phyloP scores from a whole-genome alignment of 2,797 vertebrate species.

The Lepus oiostolus region DNA sequence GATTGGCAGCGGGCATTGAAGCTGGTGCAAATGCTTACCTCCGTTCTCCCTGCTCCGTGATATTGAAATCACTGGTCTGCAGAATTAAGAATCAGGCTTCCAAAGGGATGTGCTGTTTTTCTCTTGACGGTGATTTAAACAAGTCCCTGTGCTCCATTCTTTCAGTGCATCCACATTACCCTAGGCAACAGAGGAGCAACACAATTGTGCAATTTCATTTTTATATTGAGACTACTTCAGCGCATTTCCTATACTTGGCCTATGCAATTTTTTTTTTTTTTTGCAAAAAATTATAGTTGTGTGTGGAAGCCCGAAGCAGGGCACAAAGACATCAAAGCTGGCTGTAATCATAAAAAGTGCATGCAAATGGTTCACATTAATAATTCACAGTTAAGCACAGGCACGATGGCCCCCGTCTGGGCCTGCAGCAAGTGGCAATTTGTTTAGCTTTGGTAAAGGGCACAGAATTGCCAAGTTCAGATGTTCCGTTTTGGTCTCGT shows the following conservation, averaged over 20 bases:
- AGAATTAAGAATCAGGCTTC: constrained; percentile 83
- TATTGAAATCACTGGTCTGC: constrained; percentile 85
- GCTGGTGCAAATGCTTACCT: constrained; percentile 85
- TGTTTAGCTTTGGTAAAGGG: constrained; percentile 74
- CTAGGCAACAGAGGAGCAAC: constrained; percentile 63
- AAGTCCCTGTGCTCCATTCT: constrained; percentile 72
- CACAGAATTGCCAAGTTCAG: constrained; percentile 40
- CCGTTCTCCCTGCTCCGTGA: constrained; percentile 85
- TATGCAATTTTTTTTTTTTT: constrained; percentile 18
- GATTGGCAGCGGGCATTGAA: constrained; percentile 87
- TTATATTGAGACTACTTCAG: constrained; percentile 70
- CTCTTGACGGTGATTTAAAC: constrained; percentile 81
- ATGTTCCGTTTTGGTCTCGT: constrained; percentile 55
- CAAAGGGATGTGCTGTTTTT: constrained; percentile 76
- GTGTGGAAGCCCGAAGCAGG: constrained; percentile 63
- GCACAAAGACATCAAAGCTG: constrained; percentile 65
- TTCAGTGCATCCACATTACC: constrained; percentile 63
- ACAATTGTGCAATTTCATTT: constrained; percentile 74
- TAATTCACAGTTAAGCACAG: constrained; percentile 71
- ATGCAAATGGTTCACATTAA: constrained; percentile 66
- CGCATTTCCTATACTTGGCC: constrained; percentile 40
- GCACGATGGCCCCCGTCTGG: neutral
- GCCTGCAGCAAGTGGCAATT: constrained; percentile 63
- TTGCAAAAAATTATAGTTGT: constrained; percentile 73
- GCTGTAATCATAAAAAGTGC: constrained; percentile 67